phyloP scores from a whole-genome alignment of 2,113 vertebrate genomes.

The Zeus faber region DNA sequence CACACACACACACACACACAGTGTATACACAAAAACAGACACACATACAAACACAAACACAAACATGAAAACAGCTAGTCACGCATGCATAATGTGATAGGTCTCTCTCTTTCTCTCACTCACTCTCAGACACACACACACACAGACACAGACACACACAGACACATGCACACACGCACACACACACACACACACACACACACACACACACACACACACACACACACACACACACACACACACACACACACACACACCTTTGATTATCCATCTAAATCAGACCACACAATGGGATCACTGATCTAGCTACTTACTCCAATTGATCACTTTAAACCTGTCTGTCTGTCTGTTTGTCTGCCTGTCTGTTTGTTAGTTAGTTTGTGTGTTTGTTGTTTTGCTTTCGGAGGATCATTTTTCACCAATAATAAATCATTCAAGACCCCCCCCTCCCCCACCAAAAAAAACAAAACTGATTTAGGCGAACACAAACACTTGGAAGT shows the following conservation, averaged over 20 bases:
- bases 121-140: conserved; percentile 27
- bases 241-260: background rate
- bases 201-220: background rate
- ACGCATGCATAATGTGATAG: background rate
- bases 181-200: background rate
- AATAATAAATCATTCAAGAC: conserved; percentile 56
- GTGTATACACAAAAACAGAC: background rate
- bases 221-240: conserved; percentile 16
- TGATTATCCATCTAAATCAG: conserved; percentile 27
- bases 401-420: conserved; percentile 66
- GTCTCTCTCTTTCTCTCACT: too few relatives aligned
- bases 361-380: conserved; percentile 55
- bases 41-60: background rate
- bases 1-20: background rate
- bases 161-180: conserved; percentile 24
- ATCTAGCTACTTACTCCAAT: conserved; percentile 14
- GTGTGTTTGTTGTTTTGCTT: conserved; percentile 55
- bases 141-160: conserved; percentile 28
- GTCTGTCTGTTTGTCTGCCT: conserved; percentile 15
- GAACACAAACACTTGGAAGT: conserved; percentile 52
- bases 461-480: conserved; percentile 46
- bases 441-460: background rate
- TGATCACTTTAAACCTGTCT: conserved; percentile 31
- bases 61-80: conserved; percentile 13
- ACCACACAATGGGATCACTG: conserved; percentile 13